phyloP scores from a whole-genome alignment of 2,797 vertebrate genomes.

The Mus minutoides region DNA sequence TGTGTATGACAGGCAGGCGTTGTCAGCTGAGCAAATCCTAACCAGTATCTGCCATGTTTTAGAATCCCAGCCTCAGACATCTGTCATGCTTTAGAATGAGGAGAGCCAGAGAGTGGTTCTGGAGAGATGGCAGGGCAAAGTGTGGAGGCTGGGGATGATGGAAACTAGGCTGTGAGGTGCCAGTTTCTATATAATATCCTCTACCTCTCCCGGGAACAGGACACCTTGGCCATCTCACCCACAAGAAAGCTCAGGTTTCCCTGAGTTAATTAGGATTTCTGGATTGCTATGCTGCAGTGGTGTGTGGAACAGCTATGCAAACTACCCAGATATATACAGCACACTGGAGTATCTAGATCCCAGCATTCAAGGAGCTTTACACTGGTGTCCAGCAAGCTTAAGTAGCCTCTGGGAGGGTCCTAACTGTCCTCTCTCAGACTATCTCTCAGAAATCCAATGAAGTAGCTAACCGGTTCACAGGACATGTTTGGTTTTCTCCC shows the following conservation, averaged over 20 bases:
- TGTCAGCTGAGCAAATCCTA: too few species aligned
- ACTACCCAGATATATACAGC: neutral
- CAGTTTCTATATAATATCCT: neutral
- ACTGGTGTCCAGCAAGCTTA: neutral
- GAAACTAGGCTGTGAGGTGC: neutral
- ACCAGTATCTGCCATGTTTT: neutral
- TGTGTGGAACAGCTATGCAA: neutral
- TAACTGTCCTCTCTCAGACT: neutral
- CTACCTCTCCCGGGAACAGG: neutral
- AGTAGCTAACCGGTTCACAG: neutral
- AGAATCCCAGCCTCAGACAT: neutral
- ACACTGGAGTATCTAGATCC: neutral
- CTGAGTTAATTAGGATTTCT: neutral
- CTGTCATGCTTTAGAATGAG: neutral
- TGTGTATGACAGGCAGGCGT: neutral
- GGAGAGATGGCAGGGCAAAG: neutral
- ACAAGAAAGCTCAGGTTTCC: neutral
- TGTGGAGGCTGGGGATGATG: neutral
- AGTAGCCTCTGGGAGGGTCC: neutral
- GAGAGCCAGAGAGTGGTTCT: neutral
- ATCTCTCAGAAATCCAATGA: neutral
- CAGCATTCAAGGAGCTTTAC: neutral
- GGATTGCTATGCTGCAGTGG: neutral
- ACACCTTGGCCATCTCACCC: constrained; percentile 2
- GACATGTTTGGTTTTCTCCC: neutral